Conservation (phyloP, 2,797 vertebrate species). For the Anguilla marmorata region DNA sequence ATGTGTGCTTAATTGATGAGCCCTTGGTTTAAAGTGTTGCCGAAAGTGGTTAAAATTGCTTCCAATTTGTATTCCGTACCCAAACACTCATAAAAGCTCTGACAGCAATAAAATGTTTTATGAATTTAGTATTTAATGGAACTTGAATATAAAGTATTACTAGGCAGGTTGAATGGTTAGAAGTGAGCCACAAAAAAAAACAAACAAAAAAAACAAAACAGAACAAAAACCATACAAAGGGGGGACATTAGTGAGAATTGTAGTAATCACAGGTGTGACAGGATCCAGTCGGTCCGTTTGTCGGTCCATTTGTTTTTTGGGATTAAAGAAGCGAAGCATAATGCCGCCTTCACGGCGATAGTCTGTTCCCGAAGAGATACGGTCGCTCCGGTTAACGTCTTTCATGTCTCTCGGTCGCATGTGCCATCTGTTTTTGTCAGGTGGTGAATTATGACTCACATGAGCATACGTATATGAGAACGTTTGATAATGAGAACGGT, state of each 20-base stretch:
- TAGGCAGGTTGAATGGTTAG: not conserved
- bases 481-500: not conserved
- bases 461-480: not conserved
- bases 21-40: not conserved
- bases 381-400: constrained; percentile 31
- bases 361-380: constrained; percentile 12
- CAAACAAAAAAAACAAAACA: not conserved
- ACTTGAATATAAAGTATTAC: not conserved
- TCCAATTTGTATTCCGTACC: not conserved
- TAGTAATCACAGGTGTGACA: constrained; percentile 68
- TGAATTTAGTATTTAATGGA: not conserved
- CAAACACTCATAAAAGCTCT: not conserved
- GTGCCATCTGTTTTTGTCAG: constrained; percentile 11
- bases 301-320: constrained; percentile 18
- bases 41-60: not conserved
- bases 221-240: constrained; percentile 51
- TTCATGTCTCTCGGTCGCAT: constrained; percentile 16
- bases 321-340: constrained; percentile 26
- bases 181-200: not conserved
- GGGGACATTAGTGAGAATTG: constrained; percentile 61
- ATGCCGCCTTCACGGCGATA: not conserved
- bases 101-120: not conserved
- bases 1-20: not conserved
- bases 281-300: constrained; percentile 59
- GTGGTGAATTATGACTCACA: not conserved